Conservation (phyloP, 1,140 invertebrate genomes). For the Papilio glaucus region DNA sequence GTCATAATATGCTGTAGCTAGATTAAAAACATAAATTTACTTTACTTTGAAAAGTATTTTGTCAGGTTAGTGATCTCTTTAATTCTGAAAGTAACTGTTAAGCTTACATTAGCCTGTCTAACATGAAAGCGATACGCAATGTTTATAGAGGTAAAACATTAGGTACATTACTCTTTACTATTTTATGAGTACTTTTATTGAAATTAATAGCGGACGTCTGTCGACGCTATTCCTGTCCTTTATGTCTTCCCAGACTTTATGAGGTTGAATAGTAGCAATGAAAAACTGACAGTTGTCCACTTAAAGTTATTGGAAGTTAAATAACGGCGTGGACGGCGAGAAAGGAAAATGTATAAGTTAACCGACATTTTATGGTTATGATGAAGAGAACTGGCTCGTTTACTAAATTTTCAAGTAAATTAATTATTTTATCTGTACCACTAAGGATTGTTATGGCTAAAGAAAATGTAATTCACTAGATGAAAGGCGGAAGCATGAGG, state of each 20-base stretch:
- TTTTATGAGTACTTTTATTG: constrained; percentile 43
- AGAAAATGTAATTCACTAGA: too few relatives aligned
- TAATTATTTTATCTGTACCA: too few relatives aligned
- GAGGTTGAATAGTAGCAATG: constrained; percentile 46
- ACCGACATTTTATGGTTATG: not conserved
- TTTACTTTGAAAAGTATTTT: not conserved
- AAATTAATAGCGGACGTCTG: constrained; percentile 51
- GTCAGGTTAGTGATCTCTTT: not conserved
- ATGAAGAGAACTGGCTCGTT: not conserved
- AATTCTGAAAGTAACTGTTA: not conserved
- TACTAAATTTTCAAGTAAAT: too few relatives aligned
- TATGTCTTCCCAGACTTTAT: constrained; percentile 44
- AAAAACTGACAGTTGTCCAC: constrained; percentile 43
- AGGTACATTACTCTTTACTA: constrained; percentile 37
- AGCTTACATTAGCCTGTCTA: not conserved
- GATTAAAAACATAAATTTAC: not conserved
- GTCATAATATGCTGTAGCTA: not conserved
- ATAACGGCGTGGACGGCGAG: not conserved
- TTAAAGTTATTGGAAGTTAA: constrained; percentile 16
- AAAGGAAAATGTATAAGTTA: not conserved
- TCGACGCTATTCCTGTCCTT: constrained; percentile 45
- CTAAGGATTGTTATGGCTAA: too few relatives aligned
- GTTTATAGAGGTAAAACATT: not conserved
- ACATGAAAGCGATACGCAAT: not conserved
- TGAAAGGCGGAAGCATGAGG: too few relatives aligned